Evolutionary conservation across 2,113 vertebrate species (phyloP).

Genomic region (Myrmecobius fasciatus): DNA sequence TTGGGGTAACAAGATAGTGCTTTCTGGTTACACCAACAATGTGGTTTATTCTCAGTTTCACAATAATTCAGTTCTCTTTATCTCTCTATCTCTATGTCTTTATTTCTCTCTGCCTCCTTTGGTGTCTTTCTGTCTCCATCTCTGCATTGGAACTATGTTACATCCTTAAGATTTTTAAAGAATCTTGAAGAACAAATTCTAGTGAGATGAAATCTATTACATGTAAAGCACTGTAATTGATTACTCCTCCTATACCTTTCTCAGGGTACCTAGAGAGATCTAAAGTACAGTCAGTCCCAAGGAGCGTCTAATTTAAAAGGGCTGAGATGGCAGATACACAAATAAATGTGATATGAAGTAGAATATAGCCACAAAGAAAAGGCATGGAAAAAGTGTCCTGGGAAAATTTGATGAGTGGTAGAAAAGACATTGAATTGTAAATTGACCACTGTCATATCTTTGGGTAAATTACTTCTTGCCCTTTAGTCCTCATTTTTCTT

Average conservation of each 20-base stretch:
- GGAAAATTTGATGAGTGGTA: neutral
- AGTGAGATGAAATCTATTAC: neutral
- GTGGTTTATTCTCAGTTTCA: constrained; percentile 29
- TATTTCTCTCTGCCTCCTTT: neutral
- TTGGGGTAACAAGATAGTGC: neutral
- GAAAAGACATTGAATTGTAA: neutral
- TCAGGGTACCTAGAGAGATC: neutral
- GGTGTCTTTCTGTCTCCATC: neutral
- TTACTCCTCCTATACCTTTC: neutral
- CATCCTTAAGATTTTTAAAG: neutral
- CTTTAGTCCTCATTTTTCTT: neutral
- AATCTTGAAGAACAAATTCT: neutral
- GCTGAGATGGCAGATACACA: neutral
- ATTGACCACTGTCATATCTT: neutral
- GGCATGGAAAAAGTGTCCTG: too few species aligned
- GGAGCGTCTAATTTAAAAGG: neutral
- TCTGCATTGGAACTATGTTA: neutral
- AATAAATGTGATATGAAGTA: neutral
- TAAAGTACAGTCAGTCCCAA: neutral
- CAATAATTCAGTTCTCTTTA: neutral
- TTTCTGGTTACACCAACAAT: constrained; percentile 16
- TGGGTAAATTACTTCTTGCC: neutral
- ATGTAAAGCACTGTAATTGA: neutral
- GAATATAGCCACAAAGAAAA: neutral
- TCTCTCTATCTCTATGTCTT: neutral